Evolutionary conservation across 2,888 invertebrate species (phyloP), one percentile per base, ranked within the genome.

Genomic region (Neoitamus cyanurus): DNA sequence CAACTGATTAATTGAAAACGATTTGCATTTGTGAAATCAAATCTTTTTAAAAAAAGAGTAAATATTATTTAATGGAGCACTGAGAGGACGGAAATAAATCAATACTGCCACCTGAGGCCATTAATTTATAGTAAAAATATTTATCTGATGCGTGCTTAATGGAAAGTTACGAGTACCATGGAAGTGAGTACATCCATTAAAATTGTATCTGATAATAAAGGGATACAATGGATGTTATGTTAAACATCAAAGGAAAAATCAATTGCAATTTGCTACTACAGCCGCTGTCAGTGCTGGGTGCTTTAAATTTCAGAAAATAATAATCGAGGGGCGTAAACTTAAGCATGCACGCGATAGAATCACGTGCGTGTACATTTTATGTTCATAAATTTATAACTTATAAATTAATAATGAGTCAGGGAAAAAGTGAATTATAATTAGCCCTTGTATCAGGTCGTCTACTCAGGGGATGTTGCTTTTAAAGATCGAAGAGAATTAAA

Each of bases 111-210:
- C 58, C 58, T 58, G 58, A 58, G 25, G 58, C 58, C 58, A 58
- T 58, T 58, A 58, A 58, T 58, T 58, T 58, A 58, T 58, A 58
- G 58, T 58, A 58, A 58, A 58, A 58, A 58, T 58, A 58, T 58
- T 58, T 58, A 58, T 58, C 58, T 58, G 58, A 20, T 58, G n/a
- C 58, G 58, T 58, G 58, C 58, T 58, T 58, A 58, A 58, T 58
- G 58, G 58, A 58, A 58, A 58, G 20, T 58, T 58, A 58, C 58
- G 58, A 58, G 58, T 20, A 25, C 20, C 58, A 20, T 11, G 58
- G 20, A 58, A 6, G 58, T 58, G 58, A 58, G 58, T 58, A 58
- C 58, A 58, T 58, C 58, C 58, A 58, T 58, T 58, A 58, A 58
- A 58, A 58, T 9, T 58, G 58, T 58, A 58, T 58, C 58, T 58